Evolutionary conservation across 2,888 invertebrate species (phyloP).

Genomic region (Helleia helle): DNA sequence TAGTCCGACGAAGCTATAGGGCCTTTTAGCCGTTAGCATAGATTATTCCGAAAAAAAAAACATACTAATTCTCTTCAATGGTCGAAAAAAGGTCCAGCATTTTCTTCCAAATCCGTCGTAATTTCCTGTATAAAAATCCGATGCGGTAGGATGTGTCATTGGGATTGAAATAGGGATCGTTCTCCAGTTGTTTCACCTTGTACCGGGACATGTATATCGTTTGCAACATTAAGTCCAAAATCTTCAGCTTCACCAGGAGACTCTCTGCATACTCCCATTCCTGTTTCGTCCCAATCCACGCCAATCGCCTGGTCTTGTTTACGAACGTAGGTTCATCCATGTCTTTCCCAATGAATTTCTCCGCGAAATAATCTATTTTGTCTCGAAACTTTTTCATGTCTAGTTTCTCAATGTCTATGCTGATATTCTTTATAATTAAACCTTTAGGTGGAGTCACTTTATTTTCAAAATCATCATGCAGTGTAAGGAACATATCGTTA

Average conservation of each 20-base stretch:
- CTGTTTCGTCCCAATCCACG: too few species aligned
- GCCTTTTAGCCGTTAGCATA: too few species aligned
- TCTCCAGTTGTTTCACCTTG: constrained; percentile 26
- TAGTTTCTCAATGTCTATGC: constrained; percentile 21
- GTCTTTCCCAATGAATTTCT: not conserved
- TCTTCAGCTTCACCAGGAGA: constrained; percentile 17
- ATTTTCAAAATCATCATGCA: constrained; percentile 9
- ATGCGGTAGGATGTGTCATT: constrained; percentile 31
- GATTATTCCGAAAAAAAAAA: too few species aligned
- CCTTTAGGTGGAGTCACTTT: constrained; percentile 2
- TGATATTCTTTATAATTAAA: constrained; percentile 18
- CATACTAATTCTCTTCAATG: constrained; percentile 11
- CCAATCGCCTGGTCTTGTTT: constrained; percentile 18
- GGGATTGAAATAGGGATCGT: constrained; percentile 23
- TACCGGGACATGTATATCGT: constrained; percentile 34
- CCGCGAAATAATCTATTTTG: constrained; percentile 13
- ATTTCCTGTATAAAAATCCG: constrained; percentile 25
- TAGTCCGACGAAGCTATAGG: too few species aligned
- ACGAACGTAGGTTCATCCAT: not conserved
- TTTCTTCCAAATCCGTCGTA: constrained; percentile 22
- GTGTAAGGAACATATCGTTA: constrained; percentile 17
- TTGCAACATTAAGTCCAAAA: constrained; percentile 30
- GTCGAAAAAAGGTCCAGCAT: constrained; percentile 22
- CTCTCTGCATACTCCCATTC: too few species aligned
- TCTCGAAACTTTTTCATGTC: constrained; percentile 16